Evolutionary conservation across 2,113 vertebrate genomes (phyloP).

Genomic region (human): DNA sequence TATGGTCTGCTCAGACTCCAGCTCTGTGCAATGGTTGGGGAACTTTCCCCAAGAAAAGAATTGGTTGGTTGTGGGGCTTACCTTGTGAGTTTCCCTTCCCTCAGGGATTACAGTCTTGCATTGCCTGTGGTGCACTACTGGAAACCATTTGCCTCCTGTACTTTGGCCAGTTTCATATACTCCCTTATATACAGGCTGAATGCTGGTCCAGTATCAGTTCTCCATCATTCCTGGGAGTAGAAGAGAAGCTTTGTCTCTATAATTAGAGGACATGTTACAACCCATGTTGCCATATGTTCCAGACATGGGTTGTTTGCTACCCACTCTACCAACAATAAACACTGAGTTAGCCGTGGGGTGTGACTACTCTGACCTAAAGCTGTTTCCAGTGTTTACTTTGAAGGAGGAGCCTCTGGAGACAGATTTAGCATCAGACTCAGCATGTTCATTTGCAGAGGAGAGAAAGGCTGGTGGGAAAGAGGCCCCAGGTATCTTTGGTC

Average conservation of each 20-base stretch:
- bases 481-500: neutral
- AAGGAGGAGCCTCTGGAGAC: neutral
- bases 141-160: neutral
- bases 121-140: neutral
- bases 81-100: neutral
- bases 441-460: neutral
- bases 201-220: neutral
- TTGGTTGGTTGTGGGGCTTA: neutral
- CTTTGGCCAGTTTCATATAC: neutral
- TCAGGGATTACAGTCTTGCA: rapidly evolving
- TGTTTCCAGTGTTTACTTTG: neutral
- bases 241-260: neutral
- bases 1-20: neutral
- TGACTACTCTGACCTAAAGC: neutral
- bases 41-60: neutral
- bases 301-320: neutral
- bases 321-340: neutral
- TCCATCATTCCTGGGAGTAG: neutral
- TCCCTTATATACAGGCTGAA: neutral
- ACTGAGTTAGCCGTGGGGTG: neutral
- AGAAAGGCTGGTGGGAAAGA: neutral
- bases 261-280: neutral
- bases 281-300: neutral
- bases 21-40: neutral
- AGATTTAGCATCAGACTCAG: neutral